Conservation (phyloP, 2,888 invertebrate genomes). For the Gerris lacustris region DNA sequence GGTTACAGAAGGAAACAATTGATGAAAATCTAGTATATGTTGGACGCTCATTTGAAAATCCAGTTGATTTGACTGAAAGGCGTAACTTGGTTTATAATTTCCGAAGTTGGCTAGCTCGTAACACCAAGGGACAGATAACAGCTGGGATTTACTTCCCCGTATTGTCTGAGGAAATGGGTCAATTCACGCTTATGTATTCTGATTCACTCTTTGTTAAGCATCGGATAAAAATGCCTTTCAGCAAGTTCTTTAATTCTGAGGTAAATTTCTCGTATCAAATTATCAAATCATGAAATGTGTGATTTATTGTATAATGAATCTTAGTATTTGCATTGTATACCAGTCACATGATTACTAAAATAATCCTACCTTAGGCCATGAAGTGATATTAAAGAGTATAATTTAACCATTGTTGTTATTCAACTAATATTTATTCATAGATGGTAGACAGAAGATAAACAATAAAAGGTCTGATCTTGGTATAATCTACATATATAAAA, state of each 20-base stretch:
- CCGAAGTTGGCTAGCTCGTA: conserved; percentile 64
- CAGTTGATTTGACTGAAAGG: conserved; percentile 75
- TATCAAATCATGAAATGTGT: too few relatives aligned
- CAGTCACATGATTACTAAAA: too few relatives aligned
- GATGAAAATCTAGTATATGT: conserved; percentile 66
- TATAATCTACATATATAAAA: too few relatives aligned
- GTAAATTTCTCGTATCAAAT: not conserved
- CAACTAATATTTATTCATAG: too few relatives aligned
- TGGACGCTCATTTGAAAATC: conserved; percentile 63
- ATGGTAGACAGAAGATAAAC: too few relatives aligned
- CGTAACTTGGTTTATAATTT: conserved; percentile 77
- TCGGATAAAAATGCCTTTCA: not conserved
- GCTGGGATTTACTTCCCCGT: conserved; percentile 80
- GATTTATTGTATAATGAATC: too few relatives aligned
- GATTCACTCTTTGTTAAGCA: conserved; percentile 2
- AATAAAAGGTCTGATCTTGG: too few relatives aligned
- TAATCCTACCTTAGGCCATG: too few relatives aligned
- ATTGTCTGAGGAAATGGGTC: conserved; percentile 36
- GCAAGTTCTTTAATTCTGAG: not conserved
- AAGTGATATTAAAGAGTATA: too few relatives aligned
- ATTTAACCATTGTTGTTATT: too few relatives aligned
- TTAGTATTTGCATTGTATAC: too few relatives aligned
- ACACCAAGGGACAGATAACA: conserved; percentile 67
- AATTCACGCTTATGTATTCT: conserved; percentile 3
- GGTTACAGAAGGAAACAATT: conserved; percentile 47